Conservation (phyloP, 2,113 vertebrate genomes). For the Tautogolabrus adspersus region DNA sequence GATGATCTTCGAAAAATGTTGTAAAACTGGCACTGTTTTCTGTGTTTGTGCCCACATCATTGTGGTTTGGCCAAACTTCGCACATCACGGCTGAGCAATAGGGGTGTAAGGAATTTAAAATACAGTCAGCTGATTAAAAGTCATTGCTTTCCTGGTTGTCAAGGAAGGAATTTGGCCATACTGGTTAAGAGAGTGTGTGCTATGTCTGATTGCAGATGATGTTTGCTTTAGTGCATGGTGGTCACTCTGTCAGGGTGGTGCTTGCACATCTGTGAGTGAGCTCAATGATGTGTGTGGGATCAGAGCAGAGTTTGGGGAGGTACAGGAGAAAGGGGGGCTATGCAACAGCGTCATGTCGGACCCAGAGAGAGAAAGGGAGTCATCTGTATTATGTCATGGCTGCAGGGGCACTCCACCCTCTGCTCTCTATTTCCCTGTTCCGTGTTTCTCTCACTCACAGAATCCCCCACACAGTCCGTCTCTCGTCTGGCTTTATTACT, state of each 20-base stretch:
- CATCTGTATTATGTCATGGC: slow-evolving; percentile 75
- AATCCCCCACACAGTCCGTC: slow-evolving; percentile 29
- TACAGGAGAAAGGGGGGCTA: not conserved
- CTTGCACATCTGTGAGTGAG: slow-evolving; percentile 65
- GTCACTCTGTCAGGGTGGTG: slow-evolving; percentile 51
- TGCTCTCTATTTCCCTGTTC: slow-evolving; percentile 29
- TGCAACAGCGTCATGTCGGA: slow-evolving; percentile 51
- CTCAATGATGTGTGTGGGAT: slow-evolving; percentile 33
- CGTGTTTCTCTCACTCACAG: not conserved
- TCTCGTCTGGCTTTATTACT: slow-evolving; percentile 18
- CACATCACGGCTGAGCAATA: not conserved
- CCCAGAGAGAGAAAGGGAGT: slow-evolving; percentile 39
- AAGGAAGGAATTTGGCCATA: slow-evolving; percentile 6
- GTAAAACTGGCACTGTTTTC: not conserved
- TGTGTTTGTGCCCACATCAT: not conserved
- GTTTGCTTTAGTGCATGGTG: slow-evolving; percentile 53
- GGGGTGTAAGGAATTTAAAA: not conserved
- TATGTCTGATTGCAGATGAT: slow-evolving; percentile 12
- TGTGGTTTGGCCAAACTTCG: not conserved
- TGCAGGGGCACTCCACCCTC: slow-evolving; percentile 71
- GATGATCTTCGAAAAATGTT: not conserved
- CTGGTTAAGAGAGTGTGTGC: slow-evolving; percentile 10
- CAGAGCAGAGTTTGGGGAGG: slow-evolving; percentile 12
- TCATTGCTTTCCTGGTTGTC: slow-evolving; percentile 30
- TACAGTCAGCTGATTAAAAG: not conserved